phyloP scores from a whole-genome alignment of 2,113 vertebrate species.

The Ctenomys sociabilis region DNA sequence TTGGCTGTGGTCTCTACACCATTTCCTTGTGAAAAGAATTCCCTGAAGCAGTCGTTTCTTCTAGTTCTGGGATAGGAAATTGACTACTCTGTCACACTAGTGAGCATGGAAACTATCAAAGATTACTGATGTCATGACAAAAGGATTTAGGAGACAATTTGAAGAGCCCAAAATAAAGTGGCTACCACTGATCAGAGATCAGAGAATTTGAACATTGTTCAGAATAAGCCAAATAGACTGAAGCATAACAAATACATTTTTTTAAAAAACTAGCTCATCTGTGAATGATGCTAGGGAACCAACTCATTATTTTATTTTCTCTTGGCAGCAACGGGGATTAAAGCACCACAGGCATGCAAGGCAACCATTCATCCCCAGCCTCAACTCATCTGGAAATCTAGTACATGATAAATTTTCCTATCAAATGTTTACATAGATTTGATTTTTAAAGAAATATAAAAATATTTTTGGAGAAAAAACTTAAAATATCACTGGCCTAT shows the following conservation, averaged over 20 bases:
- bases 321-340: background rate
- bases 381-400: constrained; percentile 8
- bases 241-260: background rate
- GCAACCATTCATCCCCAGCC: background rate
- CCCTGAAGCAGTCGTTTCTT: background rate
- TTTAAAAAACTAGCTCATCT: background rate
- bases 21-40: constrained; percentile 34
- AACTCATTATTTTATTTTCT: constrained; percentile 1
- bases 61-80: constrained; percentile 22
- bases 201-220: background rate
- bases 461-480: background rate
- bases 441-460: background rate
- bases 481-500: constrained; percentile 4
- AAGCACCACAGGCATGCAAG: background rate
- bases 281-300: background rate
- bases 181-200: background rate
- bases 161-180: constrained; percentile 26
- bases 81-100: constrained; percentile 30
- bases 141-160: background rate
- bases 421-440: constrained; percentile 14
- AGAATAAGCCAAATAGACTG: background rate
- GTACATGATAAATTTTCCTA: constrained; percentile 14
- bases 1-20: constrained; percentile 33
- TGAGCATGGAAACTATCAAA: constrained; percentile 48
- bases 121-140: background rate